Percentiles rank a stretch among this genome's conserved stretches.
These are phyloP conservation scores for Trissolcus brochymenae DNA, from an alignment of 2,888 invertebrate species.

Conservation along the genomic window DNA sequence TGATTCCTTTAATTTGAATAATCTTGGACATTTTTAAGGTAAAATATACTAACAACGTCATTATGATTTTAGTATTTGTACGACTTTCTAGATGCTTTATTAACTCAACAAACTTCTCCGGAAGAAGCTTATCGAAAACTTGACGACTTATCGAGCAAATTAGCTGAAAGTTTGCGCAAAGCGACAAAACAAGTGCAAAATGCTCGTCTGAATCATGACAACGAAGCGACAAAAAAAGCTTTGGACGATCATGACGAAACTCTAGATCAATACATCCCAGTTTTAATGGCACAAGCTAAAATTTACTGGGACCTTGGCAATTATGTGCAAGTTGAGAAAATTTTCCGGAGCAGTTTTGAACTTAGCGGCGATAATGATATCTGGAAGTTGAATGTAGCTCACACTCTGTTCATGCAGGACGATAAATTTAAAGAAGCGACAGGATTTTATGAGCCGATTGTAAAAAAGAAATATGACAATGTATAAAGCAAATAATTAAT, in stretches of 20 bases:
- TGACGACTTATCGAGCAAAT: conserved; percentile 93
- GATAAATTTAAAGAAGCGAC: conserved; percentile 98
- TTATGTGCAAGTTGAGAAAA: conserved; percentile 96
- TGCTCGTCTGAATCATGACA: conserved; percentile 91
- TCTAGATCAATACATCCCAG: conserved; percentile 95
- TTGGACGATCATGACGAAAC: conserved; percentile 94
- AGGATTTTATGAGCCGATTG: conserved; percentile 98
- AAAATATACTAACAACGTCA: too few relatives aligned
- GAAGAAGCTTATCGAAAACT: conserved; percentile 97
- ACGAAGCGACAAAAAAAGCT: conserved; percentile 91
- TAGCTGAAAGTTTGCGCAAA: conserved; percentile 92
- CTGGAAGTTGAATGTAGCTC: conserved; percentile 98
- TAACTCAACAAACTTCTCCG: conserved; percentile 97
- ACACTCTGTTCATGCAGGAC: conserved; percentile 99
- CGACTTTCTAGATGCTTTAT: conserved; percentile 96
- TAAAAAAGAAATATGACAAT: conserved; percentile 94
- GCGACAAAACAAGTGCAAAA: conserved; percentile 96
- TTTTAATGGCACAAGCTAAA: conserved; percentile 99
- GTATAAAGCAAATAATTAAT: conserved; percentile 74
- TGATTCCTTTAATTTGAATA: too few relatives aligned
- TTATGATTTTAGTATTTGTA: conserved; percentile 84
- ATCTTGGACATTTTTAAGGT: too few relatives aligned
- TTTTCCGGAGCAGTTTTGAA: conserved; percentile 97
- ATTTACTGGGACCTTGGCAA: conserved; percentile 99
- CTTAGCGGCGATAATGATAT: conserved; percentile 98